A percentile compares a stretch with the other conserved stretches of the same genome.
Conservation (phyloP, 2,113 vertebrate genomes). For the Phylloscopus trochiloides region DNA sequence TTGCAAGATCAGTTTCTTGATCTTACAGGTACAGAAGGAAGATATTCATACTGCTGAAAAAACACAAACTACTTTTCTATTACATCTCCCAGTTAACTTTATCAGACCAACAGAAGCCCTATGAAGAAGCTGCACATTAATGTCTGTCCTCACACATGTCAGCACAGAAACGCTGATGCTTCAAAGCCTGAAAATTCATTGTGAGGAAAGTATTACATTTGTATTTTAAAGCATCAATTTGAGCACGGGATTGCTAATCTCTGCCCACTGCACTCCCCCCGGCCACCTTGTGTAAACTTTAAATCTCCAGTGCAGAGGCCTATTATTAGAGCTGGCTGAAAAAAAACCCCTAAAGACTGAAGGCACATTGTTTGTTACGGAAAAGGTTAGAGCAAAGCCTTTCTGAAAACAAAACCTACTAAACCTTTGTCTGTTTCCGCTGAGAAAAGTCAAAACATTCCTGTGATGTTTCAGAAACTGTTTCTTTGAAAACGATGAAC, state of each 20-base stretch:
- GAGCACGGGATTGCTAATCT: neutral
- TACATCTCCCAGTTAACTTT: neutral
- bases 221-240: neutral
- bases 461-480: neutral
- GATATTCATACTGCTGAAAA: neutral
- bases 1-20: neutral
- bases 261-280: neutral
- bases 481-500: neutral
- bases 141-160: neutral
- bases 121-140: neutral
- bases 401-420: neutral
- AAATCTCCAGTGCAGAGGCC: neutral
- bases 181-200: neutral
- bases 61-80: neutral
- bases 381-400: neutral
- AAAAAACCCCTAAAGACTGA: neutral
- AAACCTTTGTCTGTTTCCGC: neutral
- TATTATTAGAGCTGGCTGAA: slow-evolving; percentile 37
- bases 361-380: neutral
- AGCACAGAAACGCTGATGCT: neutral
- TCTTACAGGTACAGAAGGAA: neutral
- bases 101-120: neutral
- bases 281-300: slow-evolving; percentile 35
- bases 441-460: neutral
- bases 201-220: neutral